Evolutionary conservation across 2,888 invertebrate genomes (phyloP).

Genomic region (Phaedon cochleariae): DNA sequence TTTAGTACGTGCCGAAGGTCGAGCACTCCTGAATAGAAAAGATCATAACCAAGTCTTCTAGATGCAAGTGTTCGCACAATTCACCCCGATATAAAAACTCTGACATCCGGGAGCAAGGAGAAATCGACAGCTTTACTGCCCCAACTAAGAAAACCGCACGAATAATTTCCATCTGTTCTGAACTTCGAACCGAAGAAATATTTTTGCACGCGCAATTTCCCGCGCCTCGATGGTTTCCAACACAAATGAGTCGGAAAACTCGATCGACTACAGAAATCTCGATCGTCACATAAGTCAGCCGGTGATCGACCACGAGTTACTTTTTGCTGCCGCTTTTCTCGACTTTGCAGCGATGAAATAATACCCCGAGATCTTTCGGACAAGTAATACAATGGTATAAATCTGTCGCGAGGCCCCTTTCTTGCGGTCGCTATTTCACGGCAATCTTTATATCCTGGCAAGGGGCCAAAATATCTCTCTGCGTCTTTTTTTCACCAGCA

Average conservation of each 20-base stretch:
- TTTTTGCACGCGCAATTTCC: constrained; percentile 27
- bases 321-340: constrained; percentile 17
- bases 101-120: constrained; percentile 1
- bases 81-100: no score
- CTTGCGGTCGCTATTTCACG: constrained; percentile 17
- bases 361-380: constrained; percentile 26
- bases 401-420: constrained; percentile 26
- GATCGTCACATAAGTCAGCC: background rate
- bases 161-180: constrained; percentile 22
- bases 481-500: background rate
- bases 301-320: background rate
- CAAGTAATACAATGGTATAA: constrained; percentile 34
- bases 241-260: constrained; percentile 34
- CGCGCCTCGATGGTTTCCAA: constrained; percentile 20
- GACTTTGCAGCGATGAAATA: constrained; percentile 34
- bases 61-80: background rate
- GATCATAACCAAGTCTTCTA: background rate
- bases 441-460: constrained; percentile 22
- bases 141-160: background rate
- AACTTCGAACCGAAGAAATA: constrained; percentile 22
- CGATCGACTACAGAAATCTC: constrained; percentile 13
- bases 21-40: no score
- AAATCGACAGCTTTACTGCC: constrained; percentile 3
- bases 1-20: no score
- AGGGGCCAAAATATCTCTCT: background rate